Evolutionary conservation across 2,888 invertebrate species (phyloP), one percentile per base, ranked within the genome.

Genomic region (Entomobrya proxima): DNA sequence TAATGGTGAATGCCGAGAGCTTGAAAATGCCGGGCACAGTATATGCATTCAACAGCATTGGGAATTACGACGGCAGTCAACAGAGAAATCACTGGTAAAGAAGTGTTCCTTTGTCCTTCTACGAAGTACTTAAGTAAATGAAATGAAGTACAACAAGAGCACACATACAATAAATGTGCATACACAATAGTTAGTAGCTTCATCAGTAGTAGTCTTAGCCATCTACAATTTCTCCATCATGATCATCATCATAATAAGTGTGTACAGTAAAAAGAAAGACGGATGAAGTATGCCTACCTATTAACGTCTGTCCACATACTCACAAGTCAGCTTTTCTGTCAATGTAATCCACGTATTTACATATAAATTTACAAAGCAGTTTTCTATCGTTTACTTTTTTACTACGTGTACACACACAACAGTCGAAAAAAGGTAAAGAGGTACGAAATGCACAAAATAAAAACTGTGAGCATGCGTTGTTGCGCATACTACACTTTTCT

Each of bases 51-150:
- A 44, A 13, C 44, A 44, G 13, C 30, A 35, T 72, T 72, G 75
- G 75, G 27, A 47, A 75, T 61, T 75, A 52, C 75, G 64, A 64
- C 55, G 55, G 52, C 61, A 82, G 82, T 61, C 82, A 82, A 64
- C 55, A 61, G 47, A n/a, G n/a, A 47, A 82, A 75, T 82, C 75
- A 75, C 82, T 50, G 75, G 82, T 75, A 61, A 47, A 74, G 81
- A 75, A 82, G 82, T 82, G 64, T 75, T 74, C 81, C 64, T 82
- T 82, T 82, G 82, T 82, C 75, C 82, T n/a, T n/a, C 82, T 64
- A 64, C 74, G 47, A 82, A 82, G 82, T 64, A 50, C 82, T 82
- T 64, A 64, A 47, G 61, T 75, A 72, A 64, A n/a, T n/a, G n/a
- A 82, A 82, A 82, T 82, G 82, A 82, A 82, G 82, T 64, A 75